phyloP scores from a whole-genome alignment of 2,113 vertebrate species.

The Urocitellus parryii region DNA sequence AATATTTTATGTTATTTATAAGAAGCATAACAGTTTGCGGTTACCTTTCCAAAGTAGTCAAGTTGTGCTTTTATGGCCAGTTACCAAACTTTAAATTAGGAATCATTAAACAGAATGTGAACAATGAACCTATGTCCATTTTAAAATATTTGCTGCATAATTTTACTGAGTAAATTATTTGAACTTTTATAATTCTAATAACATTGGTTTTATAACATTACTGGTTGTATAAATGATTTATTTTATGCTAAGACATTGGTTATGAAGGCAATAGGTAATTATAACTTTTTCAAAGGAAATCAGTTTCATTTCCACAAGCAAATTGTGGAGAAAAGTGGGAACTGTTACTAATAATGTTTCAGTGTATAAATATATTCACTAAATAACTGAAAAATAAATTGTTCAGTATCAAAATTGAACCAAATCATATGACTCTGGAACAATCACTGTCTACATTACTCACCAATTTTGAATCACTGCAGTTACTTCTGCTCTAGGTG shows the following conservation, averaged over 20 bases:
- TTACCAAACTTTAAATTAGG: not conserved
- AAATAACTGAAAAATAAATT: not conserved
- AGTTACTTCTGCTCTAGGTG: not conserved
- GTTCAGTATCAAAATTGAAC: not conserved
- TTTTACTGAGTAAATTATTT: constrained; percentile 35
- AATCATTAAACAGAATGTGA: not conserved
- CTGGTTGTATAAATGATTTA: not conserved
- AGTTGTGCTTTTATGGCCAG: not conserved
- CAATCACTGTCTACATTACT: not conserved
- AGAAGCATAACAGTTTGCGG: not conserved
- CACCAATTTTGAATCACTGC: not conserved
- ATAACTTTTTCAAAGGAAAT: not conserved
- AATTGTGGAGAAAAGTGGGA: not conserved
- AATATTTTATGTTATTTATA: not conserved
- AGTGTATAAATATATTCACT: not conserved
- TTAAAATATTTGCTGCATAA: not conserved
- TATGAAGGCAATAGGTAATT: not conserved
- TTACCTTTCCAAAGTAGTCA: not conserved
- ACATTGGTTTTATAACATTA: not conserved
- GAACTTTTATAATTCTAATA: not conserved
- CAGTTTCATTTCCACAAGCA: not conserved
- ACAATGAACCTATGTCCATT: not conserved
- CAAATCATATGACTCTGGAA: not conserved
- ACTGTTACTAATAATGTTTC: not conserved
- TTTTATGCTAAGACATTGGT: not conserved